Conservation (phyloP, 2,797 vertebrate genomes). For the Antrozous pallidus region DNA sequence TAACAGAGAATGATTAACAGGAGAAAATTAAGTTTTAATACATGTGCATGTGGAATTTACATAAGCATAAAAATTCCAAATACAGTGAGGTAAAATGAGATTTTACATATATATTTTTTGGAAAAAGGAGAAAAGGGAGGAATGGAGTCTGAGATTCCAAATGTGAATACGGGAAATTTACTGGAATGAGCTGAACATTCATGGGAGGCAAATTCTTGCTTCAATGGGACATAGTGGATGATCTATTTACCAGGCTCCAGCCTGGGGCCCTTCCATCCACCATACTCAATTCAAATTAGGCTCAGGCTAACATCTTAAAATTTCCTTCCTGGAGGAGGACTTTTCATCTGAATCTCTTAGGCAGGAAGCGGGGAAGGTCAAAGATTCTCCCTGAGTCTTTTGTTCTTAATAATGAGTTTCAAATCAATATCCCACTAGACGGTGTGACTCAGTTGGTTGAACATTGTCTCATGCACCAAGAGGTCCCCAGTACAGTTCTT, state of each 20-base stretch:
- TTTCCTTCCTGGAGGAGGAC: neutral
- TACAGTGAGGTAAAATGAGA: no score
- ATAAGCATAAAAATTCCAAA: neutral
- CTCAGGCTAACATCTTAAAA: neutral
- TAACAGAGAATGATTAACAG: neutral
- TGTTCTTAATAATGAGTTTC: neutral
- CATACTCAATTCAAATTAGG: neutral
- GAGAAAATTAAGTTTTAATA: neutral
- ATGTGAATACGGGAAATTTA: neutral
- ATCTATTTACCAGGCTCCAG: neutral
- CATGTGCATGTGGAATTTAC: neutral
- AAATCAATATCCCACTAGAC: neutral
- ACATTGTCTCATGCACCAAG: no score
- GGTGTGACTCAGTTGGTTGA: no score
- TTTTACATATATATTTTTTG: neutral
- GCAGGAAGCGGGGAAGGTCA: neutral
- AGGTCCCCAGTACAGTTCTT: no score
- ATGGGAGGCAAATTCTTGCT: neutral
- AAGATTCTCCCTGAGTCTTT: neutral
- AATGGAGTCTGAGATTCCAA: neutral
- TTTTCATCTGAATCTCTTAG: neutral
- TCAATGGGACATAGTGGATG: neutral
- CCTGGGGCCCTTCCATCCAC: neutral
- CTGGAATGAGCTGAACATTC: no score
- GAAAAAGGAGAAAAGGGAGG: neutral